Percentiles rank a stretch among this genome's conserved stretches.
These are phyloP conservation scores for Fulica atra DNA, from an alignment of 2,113 vertebrate species.

Conservation along the genomic window DNA sequence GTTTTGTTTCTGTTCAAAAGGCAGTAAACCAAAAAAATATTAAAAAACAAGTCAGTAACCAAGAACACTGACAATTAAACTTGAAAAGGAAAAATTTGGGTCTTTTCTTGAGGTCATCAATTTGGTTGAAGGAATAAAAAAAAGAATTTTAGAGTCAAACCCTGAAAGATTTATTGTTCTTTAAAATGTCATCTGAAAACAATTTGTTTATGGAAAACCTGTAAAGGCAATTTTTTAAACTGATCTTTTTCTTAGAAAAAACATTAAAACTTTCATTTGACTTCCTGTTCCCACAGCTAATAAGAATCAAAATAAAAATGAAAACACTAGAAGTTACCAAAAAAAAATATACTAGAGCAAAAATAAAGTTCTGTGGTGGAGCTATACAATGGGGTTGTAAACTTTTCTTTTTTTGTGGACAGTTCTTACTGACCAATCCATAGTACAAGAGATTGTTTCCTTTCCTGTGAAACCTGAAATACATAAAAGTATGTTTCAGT, in stretches of 20 bases:
- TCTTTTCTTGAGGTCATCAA: background rate
- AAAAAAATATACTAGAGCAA: background rate
- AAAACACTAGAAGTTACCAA: background rate
- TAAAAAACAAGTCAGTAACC: background rate
- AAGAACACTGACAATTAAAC: background rate
- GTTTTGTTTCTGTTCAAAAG: background rate
- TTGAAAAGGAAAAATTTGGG: background rate
- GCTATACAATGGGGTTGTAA: background rate
- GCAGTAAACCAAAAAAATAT: background rate
- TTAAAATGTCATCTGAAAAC: background rate
- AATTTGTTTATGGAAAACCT: background rate
- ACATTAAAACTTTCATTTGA: background rate
- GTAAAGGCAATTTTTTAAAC: background rate
- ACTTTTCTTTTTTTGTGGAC: background rate
- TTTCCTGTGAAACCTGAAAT: background rate
- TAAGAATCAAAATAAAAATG: background rate
- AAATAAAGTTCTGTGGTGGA: background rate
- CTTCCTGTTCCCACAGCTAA: background rate
- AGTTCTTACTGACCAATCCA: background rate
- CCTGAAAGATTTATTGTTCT: background rate
- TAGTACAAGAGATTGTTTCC: background rate
- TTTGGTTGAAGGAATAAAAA: background rate
- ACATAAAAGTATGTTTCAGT: background rate
- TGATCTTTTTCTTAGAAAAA: background rate
- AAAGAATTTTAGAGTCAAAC: background rate